Conservation (phyloP, 2,797 vertebrate genomes). For the Megaceryle alcyon region DNA sequence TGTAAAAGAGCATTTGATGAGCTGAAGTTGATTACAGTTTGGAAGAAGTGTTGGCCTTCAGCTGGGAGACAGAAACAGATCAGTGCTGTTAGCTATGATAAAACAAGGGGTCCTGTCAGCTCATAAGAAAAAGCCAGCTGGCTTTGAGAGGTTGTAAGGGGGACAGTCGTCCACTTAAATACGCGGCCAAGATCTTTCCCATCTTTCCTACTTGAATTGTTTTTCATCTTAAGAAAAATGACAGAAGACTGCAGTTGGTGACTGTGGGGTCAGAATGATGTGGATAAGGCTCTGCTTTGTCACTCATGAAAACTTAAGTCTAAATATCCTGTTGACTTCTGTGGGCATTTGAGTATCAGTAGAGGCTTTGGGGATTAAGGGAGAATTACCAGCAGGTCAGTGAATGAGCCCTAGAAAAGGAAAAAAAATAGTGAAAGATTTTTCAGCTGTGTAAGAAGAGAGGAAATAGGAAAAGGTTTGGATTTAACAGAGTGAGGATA, state of each 20-base stretch:
- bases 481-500: neutral
- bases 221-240: neutral
- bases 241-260: neutral
- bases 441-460: neutral
- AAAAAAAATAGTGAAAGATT: neutral
- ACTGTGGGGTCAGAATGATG: neutral
- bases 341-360: neutral
- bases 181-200: neutral
- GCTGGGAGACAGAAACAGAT: neutral
- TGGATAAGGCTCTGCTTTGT: neutral
- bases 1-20: neutral
- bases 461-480: neutral
- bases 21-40: neutral
- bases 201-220: neutral
- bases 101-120: neutral
- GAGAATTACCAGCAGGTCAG: neutral
- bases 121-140: neutral
- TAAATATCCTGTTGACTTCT: neutral
- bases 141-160: neutral
- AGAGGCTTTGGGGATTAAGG: neutral
- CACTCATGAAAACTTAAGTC: neutral
- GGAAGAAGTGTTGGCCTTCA: neutral
- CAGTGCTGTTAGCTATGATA: neutral
- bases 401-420: neutral
- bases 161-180: neutral